Evolutionary conservation across 2,113 vertebrate species (phyloP), one percentile per base, ranked within the genome.

Genomic region (Microtus pennsylvanicus): DNA sequence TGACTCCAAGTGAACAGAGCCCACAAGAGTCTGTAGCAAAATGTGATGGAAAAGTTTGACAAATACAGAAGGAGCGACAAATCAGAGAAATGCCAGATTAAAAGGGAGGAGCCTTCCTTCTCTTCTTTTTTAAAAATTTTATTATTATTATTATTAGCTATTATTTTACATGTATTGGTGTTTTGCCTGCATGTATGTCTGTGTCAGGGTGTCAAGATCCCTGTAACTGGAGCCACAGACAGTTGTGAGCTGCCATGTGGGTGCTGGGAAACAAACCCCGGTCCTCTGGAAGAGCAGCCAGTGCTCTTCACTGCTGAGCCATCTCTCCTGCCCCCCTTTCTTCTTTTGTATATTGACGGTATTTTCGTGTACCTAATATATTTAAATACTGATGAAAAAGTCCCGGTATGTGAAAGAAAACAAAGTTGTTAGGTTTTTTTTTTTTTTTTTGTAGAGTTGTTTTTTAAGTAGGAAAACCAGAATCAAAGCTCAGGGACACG

Each of bases 381-480:
- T 81, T 87, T 82, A 82, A 93, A 50, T 61, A 35, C 50, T 63
- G 11, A 70, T 93, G 52, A 83, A 47, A 90, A 87, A 90, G 65
- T 47, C 7, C 87, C 67, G 69, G 33, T 77, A 38, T 55, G 50
- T n/a, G 50, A 52, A 78, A 76, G 22, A 70, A 95, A 47, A 47
- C 47, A 45, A 45, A 45, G 45, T 45, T 45, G 45, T 45, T 45
- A 45, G 45, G 52, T 47, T 47, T 47, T 50, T 50, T 50, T 50
- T 50, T 12, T 50, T 50, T 50, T 50, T 50, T 50, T 35, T n/a
- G 17, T 9, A 93, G 45, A 24, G 12, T 33, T 74, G 9, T 74
- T 74, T 74, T 95, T 76, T 63, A 81, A 76, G 50, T 94, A 72
- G 85, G 42, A 63, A 61, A 94, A 87, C 28, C 4, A 45, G 13